phyloP scores from a whole-genome alignment of 2,113 vertebrate genomes.

The Melospiza georgiana region DNA sequence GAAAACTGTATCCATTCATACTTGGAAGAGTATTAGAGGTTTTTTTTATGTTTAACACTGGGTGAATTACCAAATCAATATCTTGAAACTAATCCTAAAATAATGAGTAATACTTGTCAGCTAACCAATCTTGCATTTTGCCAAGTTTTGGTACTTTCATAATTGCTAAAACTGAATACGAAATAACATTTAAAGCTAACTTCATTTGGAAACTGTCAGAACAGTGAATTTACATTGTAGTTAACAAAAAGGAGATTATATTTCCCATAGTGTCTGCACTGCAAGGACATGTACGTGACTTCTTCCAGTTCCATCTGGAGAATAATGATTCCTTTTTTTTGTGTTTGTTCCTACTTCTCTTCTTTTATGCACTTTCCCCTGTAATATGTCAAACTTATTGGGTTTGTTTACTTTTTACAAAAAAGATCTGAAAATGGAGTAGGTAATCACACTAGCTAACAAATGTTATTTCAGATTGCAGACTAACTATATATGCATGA shows the following conservation, averaged over 20 bases:
- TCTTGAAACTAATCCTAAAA: not conserved
- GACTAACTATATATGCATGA: not conserved
- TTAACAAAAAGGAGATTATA: not conserved
- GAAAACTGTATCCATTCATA: not conserved
- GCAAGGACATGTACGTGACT: accelerated
- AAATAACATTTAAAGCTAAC: not conserved
- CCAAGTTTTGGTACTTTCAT: not conserved
- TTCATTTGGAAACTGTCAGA: not conserved
- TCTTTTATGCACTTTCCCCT: not conserved
- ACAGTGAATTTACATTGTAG: not conserved
- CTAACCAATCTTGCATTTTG: not conserved
- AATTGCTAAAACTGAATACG: not conserved
- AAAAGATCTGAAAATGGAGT: not conserved
- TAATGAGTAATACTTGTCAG: not conserved
- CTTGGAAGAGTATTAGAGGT: not conserved
- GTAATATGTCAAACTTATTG: not conserved
- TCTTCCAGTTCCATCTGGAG: not conserved
- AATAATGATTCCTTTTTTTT: not conserved
- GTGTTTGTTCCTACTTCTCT: not conserved
- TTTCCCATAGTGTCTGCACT: not conserved
- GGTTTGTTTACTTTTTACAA: not conserved
- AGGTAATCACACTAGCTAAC: not conserved
- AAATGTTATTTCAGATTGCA: not conserved
- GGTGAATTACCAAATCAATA: not conserved
- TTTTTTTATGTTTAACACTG: not conserved